These are phyloP conservation scores for Trypoxylus dichotomus DNA, from an alignment of 1,140 invertebrate genomes.

Conservation along the genomic window DNA sequence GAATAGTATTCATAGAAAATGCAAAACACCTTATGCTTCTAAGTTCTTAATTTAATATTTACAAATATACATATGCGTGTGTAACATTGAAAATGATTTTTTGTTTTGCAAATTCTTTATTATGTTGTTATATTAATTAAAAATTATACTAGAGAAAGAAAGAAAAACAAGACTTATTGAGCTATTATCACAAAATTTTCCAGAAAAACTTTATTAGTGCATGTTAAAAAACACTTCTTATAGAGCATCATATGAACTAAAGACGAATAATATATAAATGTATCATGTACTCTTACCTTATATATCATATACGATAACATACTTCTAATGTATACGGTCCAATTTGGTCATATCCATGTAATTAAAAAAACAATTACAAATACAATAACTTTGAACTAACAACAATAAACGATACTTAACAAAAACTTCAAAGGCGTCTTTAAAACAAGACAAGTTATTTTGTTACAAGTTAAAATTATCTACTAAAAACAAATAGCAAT, in stretches of 20 bases:
- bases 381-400: constrained; percentile 22
- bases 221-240: constrained; percentile 3
- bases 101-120: constrained; percentile 21
- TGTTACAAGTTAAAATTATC: constrained; percentile 23
- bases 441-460: constrained; percentile 29
- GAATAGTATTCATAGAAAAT: constrained; percentile 13
- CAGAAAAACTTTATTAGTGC: constrained; percentile 26
- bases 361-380: constrained; percentile 26
- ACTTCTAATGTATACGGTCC: background rate
- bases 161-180: constrained; percentile 28
- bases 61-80: background rate
- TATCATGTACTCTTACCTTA: constrained; percentile 22
- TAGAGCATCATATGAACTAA: constrained; percentile 2
- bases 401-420: constrained; percentile 20
- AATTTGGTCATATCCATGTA: background rate
- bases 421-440: constrained; percentile 12
- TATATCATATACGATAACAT: constrained; percentile 15
- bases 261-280: background rate
- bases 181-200: constrained; percentile 29
- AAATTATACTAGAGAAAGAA: background rate
- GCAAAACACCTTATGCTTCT: background rate
- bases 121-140: background rate
- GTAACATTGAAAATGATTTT: background rate
- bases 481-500: constrained; percentile 19
- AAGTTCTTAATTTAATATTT: background rate